A percentile compares a stretch with the other conserved stretches of the same genome.
phyloP scores from a whole-genome alignment of 2,888 invertebrate species.

The Archips crataeganus region DNA sequence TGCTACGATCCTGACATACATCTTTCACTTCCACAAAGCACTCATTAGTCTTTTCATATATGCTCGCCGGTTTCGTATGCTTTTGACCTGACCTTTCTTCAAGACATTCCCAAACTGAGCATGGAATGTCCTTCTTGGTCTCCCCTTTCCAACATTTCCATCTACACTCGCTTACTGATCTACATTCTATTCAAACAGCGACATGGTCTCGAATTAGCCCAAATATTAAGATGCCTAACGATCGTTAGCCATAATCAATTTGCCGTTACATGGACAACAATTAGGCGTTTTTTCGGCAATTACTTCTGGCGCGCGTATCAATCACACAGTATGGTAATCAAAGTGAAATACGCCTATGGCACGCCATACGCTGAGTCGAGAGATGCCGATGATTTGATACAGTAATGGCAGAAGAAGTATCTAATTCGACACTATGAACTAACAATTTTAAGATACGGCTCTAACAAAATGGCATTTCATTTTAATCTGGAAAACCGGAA shows the following conservation, averaged over 20 bases:
- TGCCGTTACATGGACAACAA: slow-evolving; percentile 58
- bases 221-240: slow-evolving; percentile 58
- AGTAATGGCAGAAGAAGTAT: neutral
- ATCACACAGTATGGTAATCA: slow-evolving; percentile 50
- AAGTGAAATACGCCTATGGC: slow-evolving; percentile 40
- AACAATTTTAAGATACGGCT: too few relatives aligned
- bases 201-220: slow-evolving; percentile 14
- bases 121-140: too few relatives aligned
- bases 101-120: too few relatives aligned
- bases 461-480: too few relatives aligned
- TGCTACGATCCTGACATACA: too few relatives aligned
- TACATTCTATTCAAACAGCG: slow-evolving; percentile 26
- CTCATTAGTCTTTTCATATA: too few relatives aligned
- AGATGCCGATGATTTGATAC: neutral
- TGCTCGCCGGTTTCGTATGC: too few relatives aligned
- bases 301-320: slow-evolving; percentile 53
- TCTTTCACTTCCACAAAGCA: too few relatives aligned
- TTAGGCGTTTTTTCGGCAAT: slow-evolving; percentile 73
- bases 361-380: neutral
- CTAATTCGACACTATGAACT: too few relatives aligned
- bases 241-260: slow-evolving; percentile 63
- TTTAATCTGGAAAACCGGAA: too few relatives aligned
- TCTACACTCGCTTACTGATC: neutral
- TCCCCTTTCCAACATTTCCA: too few relatives aligned
- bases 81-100: too few relatives aligned